A percentile compares a stretch with the other conserved stretches of the same genome.
These are phyloP conservation scores for Corapipo altera DNA, from an alignment of 2,113 vertebrate species.

Conservation along the genomic window DNA sequence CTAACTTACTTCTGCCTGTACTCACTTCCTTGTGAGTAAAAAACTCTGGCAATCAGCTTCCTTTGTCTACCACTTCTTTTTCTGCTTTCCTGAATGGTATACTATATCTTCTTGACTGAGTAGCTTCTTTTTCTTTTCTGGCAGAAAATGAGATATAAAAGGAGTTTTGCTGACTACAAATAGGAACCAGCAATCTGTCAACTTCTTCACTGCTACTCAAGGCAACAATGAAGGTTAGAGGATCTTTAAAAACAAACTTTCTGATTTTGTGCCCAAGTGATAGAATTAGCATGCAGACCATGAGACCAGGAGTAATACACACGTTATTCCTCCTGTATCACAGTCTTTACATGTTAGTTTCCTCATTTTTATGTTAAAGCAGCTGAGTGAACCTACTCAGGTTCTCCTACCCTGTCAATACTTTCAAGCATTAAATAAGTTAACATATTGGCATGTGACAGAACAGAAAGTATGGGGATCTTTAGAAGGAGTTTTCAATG, in stretches of 20 bases:
- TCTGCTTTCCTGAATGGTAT: slow-evolving; percentile 1
- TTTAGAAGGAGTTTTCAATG: background rate
- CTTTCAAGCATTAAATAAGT: background rate
- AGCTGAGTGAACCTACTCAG: background rate
- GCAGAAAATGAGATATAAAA: slow-evolving; percentile 11
- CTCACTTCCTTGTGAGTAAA: background rate
- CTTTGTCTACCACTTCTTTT: slow-evolving; percentile 36
- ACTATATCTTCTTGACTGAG: slow-evolving; percentile 25
- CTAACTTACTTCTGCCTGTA: background rate
- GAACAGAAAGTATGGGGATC: background rate
- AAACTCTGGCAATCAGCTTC: slow-evolving; percentile 7
- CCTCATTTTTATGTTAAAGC: background rate
- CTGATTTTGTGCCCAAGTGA: background rate
- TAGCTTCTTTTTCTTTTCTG: slow-evolving; percentile 17
- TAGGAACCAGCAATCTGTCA: slow-evolving; percentile 7
- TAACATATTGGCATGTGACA: background rate
- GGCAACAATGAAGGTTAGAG: slow-evolving; percentile 1
- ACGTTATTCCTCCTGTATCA: background rate
- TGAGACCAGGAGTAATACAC: background rate
- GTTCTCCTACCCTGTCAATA: background rate
- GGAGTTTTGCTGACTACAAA: slow-evolving; percentile 33
- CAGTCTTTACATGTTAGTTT: background rate
- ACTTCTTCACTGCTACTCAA: background rate
- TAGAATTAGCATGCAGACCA: background rate
- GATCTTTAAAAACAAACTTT: slow-evolving; percentile 13